phyloP scores from a whole-genome alignment of 2,888 invertebrate species.

The Stramonita haemastoma region DNA sequence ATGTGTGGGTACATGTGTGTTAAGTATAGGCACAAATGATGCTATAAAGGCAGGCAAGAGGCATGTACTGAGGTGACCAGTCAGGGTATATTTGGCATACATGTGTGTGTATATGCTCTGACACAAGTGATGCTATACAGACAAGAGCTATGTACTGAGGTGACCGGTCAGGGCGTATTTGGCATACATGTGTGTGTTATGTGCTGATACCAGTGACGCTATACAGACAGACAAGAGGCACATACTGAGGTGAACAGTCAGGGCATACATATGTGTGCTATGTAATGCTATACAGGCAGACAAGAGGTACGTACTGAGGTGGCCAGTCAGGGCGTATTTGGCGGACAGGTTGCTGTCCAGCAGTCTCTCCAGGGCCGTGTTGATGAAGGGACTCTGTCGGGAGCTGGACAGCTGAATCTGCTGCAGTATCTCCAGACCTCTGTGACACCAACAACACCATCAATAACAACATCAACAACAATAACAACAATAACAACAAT shows the following conservation, averaged over 20 bases:
- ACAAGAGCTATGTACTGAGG: constrained; percentile 61
- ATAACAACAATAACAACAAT: neutral
- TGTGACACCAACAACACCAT: constrained; percentile 50
- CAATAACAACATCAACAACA: neutral
- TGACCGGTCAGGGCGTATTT: constrained; percentile 61
- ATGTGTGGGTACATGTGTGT: too few relatives aligned
- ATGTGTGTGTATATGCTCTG: too few relatives aligned
- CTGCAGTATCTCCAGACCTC: constrained; percentile 75
- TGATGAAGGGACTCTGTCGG: constrained; percentile 74
- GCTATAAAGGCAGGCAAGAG: too few relatives aligned
- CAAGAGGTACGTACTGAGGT: constrained; percentile 62
- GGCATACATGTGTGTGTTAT: too few relatives aligned
- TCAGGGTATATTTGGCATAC: constrained; percentile 76
- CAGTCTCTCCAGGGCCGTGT: constrained; percentile 73
- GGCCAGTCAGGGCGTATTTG: constrained; percentile 76
- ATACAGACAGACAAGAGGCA: neutral
- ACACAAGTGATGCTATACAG: too few relatives aligned
- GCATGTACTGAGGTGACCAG: constrained; percentile 70
- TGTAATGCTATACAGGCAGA: too few relatives aligned
- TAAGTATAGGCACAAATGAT: too few relatives aligned
- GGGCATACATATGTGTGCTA: too few relatives aligned
- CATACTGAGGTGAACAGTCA: constrained; percentile 73
- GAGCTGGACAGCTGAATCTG: constrained; percentile 74
- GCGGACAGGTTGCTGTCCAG: constrained; percentile 77
- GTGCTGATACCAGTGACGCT: too few relatives aligned